Base-by-base conservation (phyloP, 2,113 vertebrate species). In the Psilopsiagon aymara region DNA sequence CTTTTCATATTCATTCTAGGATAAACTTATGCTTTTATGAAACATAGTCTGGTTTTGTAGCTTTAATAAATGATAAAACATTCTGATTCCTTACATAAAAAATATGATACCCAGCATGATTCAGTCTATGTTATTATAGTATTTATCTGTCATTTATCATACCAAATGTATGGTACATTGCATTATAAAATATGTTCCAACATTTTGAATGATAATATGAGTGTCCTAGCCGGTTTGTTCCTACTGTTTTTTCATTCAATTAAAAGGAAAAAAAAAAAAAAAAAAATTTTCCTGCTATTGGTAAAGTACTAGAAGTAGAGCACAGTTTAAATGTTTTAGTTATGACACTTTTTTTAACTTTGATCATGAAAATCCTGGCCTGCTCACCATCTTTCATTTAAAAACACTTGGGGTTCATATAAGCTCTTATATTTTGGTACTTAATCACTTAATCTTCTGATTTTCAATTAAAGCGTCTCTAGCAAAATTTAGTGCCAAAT, bases 301-400 rank as follows among this genome's bases (percentile, higher is more conserved):
- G 27, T 81, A 94, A 94, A 96, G 92, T 94, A 80, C n/a, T 59
- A 60, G 13, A 92, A 83, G 12, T 70, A 89, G 43, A 81, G 57
- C 68, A 96, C 64, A 82, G 16, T 78, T 85, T 88, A 95, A 92
- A 53, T 76, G 62, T 82, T 82, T 95, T 95, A 90, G 52, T 79
- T 75, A 60, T 94, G 28, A 68, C 28, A 31, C 57, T 41, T 79
- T 82, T 75, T 91, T 52, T n/a, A 68, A 71, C 6, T 41, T 80
- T 4, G 49, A 17, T 7, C 13, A 41, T 86, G 10, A 76, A 86
- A 88, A 49, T 47, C 43, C 39, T 78, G 44, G 10, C 2, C 0
- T 41, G 6, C 6, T 68, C 27, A 31, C 8, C 14, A 31, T 64
- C 23, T 41, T 92, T 52, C 24, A 47, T 41, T 91, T 83, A 84